phyloP scores from a whole-genome alignment of 2,113 vertebrate species.

The Dicrurus megarhynchus region DNA sequence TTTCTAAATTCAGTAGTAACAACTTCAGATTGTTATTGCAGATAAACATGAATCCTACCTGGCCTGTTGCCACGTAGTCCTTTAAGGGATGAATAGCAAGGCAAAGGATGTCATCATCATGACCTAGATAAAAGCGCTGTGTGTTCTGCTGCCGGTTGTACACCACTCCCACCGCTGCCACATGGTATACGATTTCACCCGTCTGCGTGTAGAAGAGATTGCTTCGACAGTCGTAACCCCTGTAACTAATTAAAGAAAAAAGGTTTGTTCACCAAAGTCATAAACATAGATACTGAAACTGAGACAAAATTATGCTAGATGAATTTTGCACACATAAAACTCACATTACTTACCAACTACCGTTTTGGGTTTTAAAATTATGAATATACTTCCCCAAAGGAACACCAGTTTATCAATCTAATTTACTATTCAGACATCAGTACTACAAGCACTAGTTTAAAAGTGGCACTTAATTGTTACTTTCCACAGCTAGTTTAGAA shows the following conservation, averaged over 20 bases:
- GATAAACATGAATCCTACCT: constrained; percentile 74
- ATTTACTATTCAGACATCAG: not conserved
- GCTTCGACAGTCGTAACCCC: constrained; percentile 95
- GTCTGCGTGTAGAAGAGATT: constrained; percentile 98
- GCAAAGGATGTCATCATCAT: constrained; percentile 96
- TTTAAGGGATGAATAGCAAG: constrained; percentile 94
- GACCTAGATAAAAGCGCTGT: constrained; percentile 94
- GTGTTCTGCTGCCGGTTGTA: constrained; percentile 98
- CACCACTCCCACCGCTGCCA: constrained; percentile 93
- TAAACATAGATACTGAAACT: not conserved
- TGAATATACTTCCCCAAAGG: not conserved
- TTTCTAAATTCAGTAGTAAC: not conserved
- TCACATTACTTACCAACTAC: not conserved
- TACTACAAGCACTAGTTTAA: not conserved
- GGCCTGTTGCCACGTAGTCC: constrained; percentile 97
- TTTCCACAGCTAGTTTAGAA: not conserved
- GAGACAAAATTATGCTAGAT: not conserved
- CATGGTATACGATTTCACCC: constrained; percentile 97
- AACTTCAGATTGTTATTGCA: not conserved
- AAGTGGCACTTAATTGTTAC: not conserved
- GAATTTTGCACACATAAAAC: not conserved
- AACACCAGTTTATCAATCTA: not conserved
- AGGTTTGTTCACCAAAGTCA: not conserved
- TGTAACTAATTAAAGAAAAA: constrained; percentile 80
- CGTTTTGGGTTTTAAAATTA: not conserved